These are phyloP conservation scores for Epinephelus fuscoguttatus DNA, from an alignment of 2,113 vertebrate genomes.

Conservation along the genomic window DNA sequence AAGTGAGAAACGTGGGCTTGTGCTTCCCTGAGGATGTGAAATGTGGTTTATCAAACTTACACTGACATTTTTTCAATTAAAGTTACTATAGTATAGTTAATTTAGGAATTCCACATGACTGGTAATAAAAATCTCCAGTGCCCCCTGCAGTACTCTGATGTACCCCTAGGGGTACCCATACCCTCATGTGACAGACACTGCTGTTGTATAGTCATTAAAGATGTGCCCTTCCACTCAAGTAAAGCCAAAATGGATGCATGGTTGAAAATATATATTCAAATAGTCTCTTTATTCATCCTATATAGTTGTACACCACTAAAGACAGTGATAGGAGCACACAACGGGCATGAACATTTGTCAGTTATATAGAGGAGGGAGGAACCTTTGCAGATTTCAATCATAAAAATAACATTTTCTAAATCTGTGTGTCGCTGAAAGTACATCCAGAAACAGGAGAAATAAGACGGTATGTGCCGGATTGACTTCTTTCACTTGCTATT, in stretches of 20 bases:
- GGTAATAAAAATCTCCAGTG: too few species aligned
- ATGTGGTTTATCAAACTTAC: too few species aligned
- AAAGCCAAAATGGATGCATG: conserved; percentile 76
- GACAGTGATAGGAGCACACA: conserved; percentile 82
- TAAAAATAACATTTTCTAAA: conserved; percentile 77
- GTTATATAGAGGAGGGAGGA: conserved; percentile 70
- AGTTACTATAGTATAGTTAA: too few species aligned
- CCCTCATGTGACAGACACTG: too few species aligned
- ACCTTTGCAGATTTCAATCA: conserved; percentile 73
- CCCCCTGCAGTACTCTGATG: too few species aligned
- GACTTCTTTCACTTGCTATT: conserved; percentile 81
- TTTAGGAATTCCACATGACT: too few species aligned
- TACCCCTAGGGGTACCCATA: too few species aligned
- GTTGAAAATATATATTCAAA: conserved; percentile 86
- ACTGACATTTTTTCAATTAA: too few species aligned
- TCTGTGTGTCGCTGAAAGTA: conserved; percentile 59
- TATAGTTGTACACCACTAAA: conserved; percentile 83
- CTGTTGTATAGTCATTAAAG: neutral
- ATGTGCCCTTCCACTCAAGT: conserved; percentile 43
- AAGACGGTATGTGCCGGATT: conserved; percentile 77
- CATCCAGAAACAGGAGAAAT: conserved; percentile 60
- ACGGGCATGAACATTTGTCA: conserved; percentile 75
- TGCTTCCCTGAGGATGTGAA: too few species aligned
- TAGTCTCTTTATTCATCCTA: conserved; percentile 85
- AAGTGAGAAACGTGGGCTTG: too few species aligned